Evolutionary conservation across 2,113 vertebrate species (phyloP).

Genomic region (Solea senegalensis): DNA sequence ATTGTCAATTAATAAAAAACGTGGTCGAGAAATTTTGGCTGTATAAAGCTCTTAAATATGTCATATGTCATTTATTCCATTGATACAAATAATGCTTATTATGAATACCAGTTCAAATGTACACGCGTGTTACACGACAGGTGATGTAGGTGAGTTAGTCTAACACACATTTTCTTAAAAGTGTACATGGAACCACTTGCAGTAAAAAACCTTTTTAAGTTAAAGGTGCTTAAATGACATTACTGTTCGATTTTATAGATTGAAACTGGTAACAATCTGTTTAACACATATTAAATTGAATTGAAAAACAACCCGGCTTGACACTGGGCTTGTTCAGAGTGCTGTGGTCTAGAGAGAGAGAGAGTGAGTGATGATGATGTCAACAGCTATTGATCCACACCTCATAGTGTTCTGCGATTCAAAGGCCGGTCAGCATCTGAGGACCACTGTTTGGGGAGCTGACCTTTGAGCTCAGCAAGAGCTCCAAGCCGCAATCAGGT

Average conservation of each 20-base stretch:
- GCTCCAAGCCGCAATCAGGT: slow-evolving; percentile 62
- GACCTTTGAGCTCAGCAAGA: slow-evolving; percentile 71
- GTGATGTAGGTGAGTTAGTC: not conserved
- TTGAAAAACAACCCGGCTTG: not conserved
- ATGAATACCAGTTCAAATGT: not conserved
- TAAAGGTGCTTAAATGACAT: too few relatives aligned
- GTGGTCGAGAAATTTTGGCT: too few relatives aligned
- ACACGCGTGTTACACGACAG: not conserved
- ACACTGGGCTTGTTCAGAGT: not conserved
- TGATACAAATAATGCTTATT: not conserved
- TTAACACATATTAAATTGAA: not conserved
- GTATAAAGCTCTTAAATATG: too few relatives aligned
- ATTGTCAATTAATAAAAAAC: too few relatives aligned
- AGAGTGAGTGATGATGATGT: slow-evolving; percentile 62
- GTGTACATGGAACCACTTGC: not conserved
- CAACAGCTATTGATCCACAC: slow-evolving; percentile 68
- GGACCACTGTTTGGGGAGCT: slow-evolving; percentile 66
- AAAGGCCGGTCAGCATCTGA: slow-evolving; percentile 73
- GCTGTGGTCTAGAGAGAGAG: slow-evolving; percentile 22
- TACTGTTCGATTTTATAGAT: too few relatives aligned
- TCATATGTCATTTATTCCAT: too few relatives aligned
- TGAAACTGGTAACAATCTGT: not conserved
- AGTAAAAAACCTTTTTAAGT: too few relatives aligned
- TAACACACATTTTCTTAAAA: too few relatives aligned
- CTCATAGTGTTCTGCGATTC: slow-evolving; percentile 54